phyloP scores from a whole-genome alignment of 2,113 vertebrate species.

The Etheostoma spectabile region DNA sequence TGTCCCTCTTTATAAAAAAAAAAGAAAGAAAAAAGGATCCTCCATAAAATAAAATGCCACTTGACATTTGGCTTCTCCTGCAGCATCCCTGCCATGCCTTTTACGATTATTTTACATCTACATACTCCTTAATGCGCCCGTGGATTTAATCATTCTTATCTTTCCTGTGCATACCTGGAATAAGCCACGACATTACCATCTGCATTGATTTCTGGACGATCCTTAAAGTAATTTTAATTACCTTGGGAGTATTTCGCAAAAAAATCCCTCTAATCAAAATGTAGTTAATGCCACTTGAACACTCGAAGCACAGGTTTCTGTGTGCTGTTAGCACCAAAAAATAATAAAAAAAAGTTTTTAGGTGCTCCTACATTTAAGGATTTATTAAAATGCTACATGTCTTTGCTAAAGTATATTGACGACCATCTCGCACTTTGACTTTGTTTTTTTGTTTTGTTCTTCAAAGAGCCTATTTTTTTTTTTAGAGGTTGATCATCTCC shows the following conservation, averaged over 20 bases:
- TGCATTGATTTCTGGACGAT: conserved; percentile 80
- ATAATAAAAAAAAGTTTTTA: neutral
- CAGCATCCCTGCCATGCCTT: conserved; percentile 75
- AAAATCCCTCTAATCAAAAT: conserved; percentile 57
- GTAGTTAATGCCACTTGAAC: conserved; percentile 32
- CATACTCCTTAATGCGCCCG: conserved; percentile 79
- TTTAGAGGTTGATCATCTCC: neutral
- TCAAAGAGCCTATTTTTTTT: neutral
- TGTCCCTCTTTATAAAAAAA: conserved; percentile 37
- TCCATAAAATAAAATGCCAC: conserved; percentile 77
- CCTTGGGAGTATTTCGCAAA: conserved; percentile 32
- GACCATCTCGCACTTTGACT: conserved; percentile 2
- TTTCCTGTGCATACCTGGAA: conserved; percentile 78
- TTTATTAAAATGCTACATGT: conserved; percentile 10
- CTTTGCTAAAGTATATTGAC: conserved; percentile 2
- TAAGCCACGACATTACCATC: conserved; percentile 79
- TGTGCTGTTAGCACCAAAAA: neutral
- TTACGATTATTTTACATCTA: conserved; percentile 82
- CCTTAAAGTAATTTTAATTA: conserved; percentile 78
- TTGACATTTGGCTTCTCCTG: conserved; percentile 82
- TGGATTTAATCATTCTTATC: conserved; percentile 83
- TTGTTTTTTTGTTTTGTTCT: neutral
- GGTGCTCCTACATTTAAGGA: neutral
- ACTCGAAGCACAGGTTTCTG: conserved; percentile 4
- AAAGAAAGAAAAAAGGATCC: conserved; percentile 39